Conservation (phyloP, 2,888 invertebrate species). For the Imbricaverruca yamaguchii region DNA sequence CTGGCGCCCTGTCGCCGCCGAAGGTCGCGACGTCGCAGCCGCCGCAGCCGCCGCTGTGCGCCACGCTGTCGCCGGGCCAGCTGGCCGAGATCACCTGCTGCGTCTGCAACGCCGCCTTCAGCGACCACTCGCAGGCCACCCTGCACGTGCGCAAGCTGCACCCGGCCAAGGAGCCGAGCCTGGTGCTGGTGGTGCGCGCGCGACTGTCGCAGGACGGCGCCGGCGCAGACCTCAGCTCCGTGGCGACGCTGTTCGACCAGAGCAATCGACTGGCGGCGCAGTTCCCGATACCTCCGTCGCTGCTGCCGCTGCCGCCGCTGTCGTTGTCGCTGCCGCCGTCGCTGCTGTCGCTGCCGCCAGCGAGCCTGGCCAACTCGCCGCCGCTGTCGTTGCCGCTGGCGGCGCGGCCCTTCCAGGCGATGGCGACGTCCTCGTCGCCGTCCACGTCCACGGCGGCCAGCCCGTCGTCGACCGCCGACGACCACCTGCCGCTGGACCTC, state of each 20-base stretch:
- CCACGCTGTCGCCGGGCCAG: constrained; percentile 43
- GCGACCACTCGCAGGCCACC: constrained; percentile 67
- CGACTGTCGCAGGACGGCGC: not conserved
- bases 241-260: constrained; percentile 30
- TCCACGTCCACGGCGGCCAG: constrained; percentile 24
- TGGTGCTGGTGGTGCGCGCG: not conserved
- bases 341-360: constrained; percentile 28
- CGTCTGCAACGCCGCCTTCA: constrained; percentile 79
- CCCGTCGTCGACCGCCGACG: constrained; percentile 21
- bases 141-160: constrained; percentile 72
- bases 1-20: constrained; percentile 29
- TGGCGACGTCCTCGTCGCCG: constrained; percentile 25
- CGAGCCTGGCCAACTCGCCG: not conserved
- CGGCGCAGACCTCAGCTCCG: constrained; percentile 29
- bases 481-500: constrained; percentile 56
- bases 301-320: not conserved
- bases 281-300: constrained; percentile 28
- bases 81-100: constrained; percentile 70
- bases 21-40: constrained; percentile 27
- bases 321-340: constrained; percentile 25
- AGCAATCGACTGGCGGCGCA: constrained; percentile 27
- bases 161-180: constrained; percentile 45
- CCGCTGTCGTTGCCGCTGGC: constrained; percentile 25
- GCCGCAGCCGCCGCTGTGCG: constrained; percentile 43
- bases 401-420: not conserved